Percentiles rank a stretch among this genome's conserved stretches.
phyloP scores from a whole-genome alignment of 2,113 vertebrate species.

The Calyptommatus sinebrachiatus region DNA sequence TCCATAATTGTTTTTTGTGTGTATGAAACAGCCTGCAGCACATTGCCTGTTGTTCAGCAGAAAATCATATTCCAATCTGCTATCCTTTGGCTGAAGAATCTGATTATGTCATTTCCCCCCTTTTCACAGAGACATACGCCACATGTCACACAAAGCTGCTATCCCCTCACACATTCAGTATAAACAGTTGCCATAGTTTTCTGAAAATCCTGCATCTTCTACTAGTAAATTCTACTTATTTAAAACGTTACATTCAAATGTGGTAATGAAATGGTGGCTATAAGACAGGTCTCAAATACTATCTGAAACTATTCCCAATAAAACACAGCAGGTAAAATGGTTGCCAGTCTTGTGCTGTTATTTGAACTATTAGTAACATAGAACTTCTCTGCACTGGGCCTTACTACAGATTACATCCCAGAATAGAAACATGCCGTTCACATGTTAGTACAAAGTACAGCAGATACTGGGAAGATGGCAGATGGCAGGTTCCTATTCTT shows the following conservation, averaged over 20 bases:
- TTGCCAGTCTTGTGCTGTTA: not conserved
- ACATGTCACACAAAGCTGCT: slow-evolving; percentile 14
- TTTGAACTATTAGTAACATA: not conserved
- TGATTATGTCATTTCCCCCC: not conserved
- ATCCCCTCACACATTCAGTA: slow-evolving; percentile 23
- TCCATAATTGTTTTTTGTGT: slow-evolving; percentile 4
- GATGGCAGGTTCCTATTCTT: no score
- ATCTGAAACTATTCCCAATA: not conserved
- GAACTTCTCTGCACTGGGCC: no score
- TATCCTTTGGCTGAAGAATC: not conserved
- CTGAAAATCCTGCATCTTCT: slow-evolving; percentile 19
- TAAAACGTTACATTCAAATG: not conserved
- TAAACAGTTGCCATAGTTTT: slow-evolving; percentile 22
- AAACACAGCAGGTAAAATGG: not conserved
- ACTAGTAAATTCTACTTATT: not conserved
- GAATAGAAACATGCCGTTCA: no score
- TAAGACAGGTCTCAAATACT: not conserved
- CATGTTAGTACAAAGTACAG: no score
- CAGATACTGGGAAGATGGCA: no score
- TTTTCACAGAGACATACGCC: not conserved
- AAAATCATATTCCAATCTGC: slow-evolving; percentile 5
- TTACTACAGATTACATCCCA: no score
- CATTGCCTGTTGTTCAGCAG: not conserved
- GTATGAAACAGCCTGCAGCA: not conserved
- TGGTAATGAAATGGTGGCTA: not conserved